phyloP scores from a whole-genome alignment of 2,888 invertebrate genomes.

The Perdita meconis region DNA sequence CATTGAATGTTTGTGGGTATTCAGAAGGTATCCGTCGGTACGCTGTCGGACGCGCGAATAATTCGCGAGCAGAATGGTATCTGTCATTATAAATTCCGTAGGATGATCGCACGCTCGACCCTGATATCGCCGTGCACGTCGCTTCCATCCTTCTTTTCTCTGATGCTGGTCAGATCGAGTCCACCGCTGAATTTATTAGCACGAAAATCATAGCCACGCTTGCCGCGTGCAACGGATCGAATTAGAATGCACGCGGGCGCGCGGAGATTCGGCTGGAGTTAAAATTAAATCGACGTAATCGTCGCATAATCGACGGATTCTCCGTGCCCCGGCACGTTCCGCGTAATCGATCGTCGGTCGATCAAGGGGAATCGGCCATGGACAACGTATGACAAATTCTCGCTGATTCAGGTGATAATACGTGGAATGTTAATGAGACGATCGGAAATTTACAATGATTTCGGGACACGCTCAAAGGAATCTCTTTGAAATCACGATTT shows the following conservation, averaged over 20 bases:
- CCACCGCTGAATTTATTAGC: constrained; percentile 77
- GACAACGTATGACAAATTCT: constrained; percentile 53
- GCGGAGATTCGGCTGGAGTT: constrained; percentile 41
- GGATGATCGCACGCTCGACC: constrained; percentile 49
- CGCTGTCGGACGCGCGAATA: constrained; percentile 12
- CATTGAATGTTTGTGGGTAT: too few species aligned
- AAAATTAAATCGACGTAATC: constrained; percentile 68
- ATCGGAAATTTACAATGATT: constrained; percentile 25
- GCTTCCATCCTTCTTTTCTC: constrained; percentile 48
- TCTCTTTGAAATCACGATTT: neutral
- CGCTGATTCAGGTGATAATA: constrained; percentile 40
- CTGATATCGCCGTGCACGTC: constrained; percentile 46
- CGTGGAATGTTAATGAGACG: constrained; percentile 36
- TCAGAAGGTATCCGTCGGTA: too few species aligned
- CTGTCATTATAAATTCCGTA: constrained; percentile 59
- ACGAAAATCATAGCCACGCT: constrained; percentile 76
- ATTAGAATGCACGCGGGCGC: constrained; percentile 41
- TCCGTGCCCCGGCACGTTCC: constrained; percentile 21
- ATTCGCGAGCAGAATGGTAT: constrained; percentile 21
- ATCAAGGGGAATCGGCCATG: constrained; percentile 58
- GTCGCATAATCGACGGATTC: constrained; percentile 53
- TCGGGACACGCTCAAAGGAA: neutral
- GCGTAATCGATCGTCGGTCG: constrained; percentile 34
- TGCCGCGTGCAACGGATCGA: constrained; percentile 64
- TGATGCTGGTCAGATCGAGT: constrained; percentile 79